Percentiles rank a stretch among this genome's conserved stretches.
Conservation (phyloP, 2,888 invertebrate genomes). For the Acleris literana region DNA sequence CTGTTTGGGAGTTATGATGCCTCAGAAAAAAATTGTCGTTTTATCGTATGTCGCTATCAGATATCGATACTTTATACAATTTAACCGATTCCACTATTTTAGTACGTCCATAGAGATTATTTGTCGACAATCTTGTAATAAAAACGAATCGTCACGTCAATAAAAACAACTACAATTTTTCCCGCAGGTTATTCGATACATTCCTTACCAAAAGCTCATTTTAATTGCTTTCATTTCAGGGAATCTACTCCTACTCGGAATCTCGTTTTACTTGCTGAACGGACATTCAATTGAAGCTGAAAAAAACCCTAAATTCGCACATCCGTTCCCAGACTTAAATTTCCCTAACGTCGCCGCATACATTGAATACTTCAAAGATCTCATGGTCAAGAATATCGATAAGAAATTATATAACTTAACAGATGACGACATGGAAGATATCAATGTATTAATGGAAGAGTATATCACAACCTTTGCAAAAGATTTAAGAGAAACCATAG, state of each 20-base stretch:
- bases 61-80: too few relatives aligned
- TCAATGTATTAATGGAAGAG: slow-evolving; percentile 45
- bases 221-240: slow-evolving; percentile 15
- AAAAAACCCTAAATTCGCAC: neutral
- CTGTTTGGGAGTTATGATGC: too few relatives aligned
- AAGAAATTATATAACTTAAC: slow-evolving; percentile 42
- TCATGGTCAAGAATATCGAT: slow-evolving; percentile 45
- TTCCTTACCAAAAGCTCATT: too few relatives aligned
- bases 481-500: slow-evolving; percentile 46
- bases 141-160: too few relatives aligned
- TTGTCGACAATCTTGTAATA: too few relatives aligned
- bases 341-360: slow-evolving; percentile 38
- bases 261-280: neutral
- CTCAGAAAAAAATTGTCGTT: too few relatives aligned
- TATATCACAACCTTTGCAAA: slow-evolving; percentile 48
- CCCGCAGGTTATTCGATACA: too few relatives aligned
- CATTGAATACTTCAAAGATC: slow-evolving; percentile 45
- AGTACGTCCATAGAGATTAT: too few relatives aligned
- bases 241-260: neutral
- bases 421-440: slow-evolving; percentile 37
- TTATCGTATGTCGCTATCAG: too few relatives aligned
- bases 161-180: too few relatives aligned
- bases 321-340: slow-evolving; percentile 21
- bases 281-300: slow-evolving; percentile 11
- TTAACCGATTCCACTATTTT: too few relatives aligned